Base-by-base conservation (phyloP, 2,888 invertebrate genomes). In the Sarcophaga caerulescens region DNA sequence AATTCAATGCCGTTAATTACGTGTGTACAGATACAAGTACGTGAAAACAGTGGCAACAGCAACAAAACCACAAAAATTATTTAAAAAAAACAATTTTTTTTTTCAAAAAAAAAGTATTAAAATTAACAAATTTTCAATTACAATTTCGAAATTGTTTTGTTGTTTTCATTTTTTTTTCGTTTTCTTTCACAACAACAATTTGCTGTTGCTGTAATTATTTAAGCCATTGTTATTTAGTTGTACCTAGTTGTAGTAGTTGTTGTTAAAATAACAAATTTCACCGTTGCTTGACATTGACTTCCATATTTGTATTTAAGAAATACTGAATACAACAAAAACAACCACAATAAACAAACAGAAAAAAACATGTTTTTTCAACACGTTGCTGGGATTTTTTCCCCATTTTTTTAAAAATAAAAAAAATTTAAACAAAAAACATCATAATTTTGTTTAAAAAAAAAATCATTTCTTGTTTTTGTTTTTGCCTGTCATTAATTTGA, bases 281-380 rank as follows among this genome's bases (percentile, higher is more conserved):
- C 86, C 84, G 86, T 84, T 84, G 83, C 14, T 76, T 86, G 86
- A 86, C 86, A 86, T 86, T 86, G 86, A 84, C 77, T 86, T 63
- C 86, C 86, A 84, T 86, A 85, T 85, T 85, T 81, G 85, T 76
- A 60, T 60, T 63, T 60, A 52, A 74, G 14, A 59, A 71, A 60
- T 19, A 59, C 25, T 21, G 35, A 35, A 35, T 35, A 35, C 35
- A 35, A 35, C 65, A 47, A 59, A 52, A 69, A 52, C 63, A 71
- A 69, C 21, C 19, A 66, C 80, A 35, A 35, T 6, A 35, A 35
- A 35, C 35, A 35, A 66, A 63, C 52, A 70, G 62, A 14, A 23
- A 25, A 45, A 83, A 83, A 83, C 82, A 83, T 83, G 80, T 85
- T 83, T 35, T 35, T 80, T 82, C 44, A 81, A 85, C 74, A 78